These are phyloP conservation scores for Lamellibrachia luymesi DNA, from an alignment of 1,140 invertebrate genomes.

Conservation along the genomic window DNA sequence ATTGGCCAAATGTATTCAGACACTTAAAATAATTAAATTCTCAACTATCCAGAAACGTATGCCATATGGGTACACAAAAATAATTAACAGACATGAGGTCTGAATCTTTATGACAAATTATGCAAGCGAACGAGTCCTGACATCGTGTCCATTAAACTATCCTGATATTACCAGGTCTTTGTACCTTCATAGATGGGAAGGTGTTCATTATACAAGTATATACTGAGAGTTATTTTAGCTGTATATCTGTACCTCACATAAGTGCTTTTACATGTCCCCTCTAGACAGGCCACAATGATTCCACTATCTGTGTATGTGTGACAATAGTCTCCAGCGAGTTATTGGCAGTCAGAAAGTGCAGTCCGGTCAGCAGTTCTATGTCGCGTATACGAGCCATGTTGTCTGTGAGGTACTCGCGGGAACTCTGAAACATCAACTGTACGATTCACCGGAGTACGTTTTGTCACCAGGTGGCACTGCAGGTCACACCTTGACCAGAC, in stretches of 20 bases:
- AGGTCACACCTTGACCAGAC: no score
- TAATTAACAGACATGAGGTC: no score
- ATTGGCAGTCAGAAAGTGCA: constrained; percentile 33
- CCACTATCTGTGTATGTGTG: background rate
- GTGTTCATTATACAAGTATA: background rate
- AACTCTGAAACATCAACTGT: background rate
- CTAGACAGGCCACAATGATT: background rate
- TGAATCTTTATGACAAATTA: no score
- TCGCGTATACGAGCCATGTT: constrained; percentile 39
- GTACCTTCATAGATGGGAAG: background rate
- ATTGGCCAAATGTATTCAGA: no score
- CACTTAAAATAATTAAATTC: no score
- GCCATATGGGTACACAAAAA: no score
- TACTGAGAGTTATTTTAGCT: background rate
- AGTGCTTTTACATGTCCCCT: background rate
- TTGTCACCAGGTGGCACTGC: no score
- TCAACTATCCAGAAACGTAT: no score
- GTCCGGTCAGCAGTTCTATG: constrained; percentile 45
- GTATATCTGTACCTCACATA: background rate
- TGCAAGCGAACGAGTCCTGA: no score
- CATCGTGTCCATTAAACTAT: background rate
- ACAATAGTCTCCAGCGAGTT: background rate
- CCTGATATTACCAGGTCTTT: background rate
- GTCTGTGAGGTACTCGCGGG: background rate
- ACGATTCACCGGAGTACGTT: no score